phyloP scores from a whole-genome alignment of 2,797 vertebrate species.

The Chanos chanos region DNA sequence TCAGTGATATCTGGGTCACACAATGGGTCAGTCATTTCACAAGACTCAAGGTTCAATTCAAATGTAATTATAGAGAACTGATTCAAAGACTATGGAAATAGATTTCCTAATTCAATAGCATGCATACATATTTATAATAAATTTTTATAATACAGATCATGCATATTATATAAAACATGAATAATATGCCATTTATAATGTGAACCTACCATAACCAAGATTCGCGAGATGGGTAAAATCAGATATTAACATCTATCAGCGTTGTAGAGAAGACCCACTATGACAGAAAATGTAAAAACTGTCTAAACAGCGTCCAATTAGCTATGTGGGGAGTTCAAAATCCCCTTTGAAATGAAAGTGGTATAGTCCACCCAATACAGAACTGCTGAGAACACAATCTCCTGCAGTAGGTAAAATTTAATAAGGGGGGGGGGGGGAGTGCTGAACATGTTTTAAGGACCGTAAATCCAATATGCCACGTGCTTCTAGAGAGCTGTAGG shows the following conservation, averaged over 20 bases:
- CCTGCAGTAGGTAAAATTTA: conserved; percentile 19
- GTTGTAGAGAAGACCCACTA: no score
- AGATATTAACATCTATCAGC: no score
- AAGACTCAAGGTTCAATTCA: neutral
- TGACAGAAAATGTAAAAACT: no score
- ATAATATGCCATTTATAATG: neutral
- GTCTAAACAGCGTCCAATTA: no score
- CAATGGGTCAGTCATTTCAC: neutral
- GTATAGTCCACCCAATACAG: conserved; percentile 4
- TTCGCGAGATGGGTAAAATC: no score
- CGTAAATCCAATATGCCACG: conserved; percentile 35
- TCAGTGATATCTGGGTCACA: neutral
- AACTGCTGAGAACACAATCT: neutral
- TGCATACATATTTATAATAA: neutral
- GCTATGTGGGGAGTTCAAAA: no score
- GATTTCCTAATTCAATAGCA: neutral
- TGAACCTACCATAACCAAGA: no score
- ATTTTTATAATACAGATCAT: neutral
- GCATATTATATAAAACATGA: neutral
- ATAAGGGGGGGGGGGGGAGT: no score
- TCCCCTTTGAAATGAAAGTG: conserved; percentile 8
- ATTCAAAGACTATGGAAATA: neutral
- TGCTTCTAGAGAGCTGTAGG: conserved; percentile 21
- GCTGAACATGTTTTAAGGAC: conserved; percentile 31
- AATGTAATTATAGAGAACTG: neutral